These are phyloP conservation scores for Pygoscelis adeliae DNA, from an alignment of 2,113 vertebrate species.

Conservation along the genomic window DNA sequence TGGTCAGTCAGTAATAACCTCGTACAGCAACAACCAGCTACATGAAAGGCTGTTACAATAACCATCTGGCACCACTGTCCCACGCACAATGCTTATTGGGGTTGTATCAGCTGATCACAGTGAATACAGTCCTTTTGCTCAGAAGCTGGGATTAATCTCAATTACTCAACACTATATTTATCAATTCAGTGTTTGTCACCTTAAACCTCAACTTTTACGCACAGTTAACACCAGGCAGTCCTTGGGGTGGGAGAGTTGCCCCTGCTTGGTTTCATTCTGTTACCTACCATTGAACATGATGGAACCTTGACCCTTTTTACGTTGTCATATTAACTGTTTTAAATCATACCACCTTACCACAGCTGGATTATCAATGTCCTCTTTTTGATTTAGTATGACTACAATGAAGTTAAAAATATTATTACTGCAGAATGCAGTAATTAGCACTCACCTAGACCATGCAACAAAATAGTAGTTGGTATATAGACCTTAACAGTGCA, in stretches of 20 bases:
- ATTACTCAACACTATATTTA: background rate
- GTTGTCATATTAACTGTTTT: background rate
- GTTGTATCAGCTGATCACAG: background rate
- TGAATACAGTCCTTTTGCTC: background rate
- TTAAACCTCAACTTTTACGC: background rate
- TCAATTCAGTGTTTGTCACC: background rate
- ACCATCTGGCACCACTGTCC: background rate
- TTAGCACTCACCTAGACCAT: background rate
- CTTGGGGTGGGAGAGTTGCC: background rate
- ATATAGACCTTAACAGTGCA: background rate
- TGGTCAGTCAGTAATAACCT: background rate
- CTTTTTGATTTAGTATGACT: background rate
- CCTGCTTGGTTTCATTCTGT: background rate
- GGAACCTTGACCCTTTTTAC: background rate
- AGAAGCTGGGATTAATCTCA: background rate
- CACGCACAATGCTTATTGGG: fast-evolving
- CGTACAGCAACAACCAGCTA: fast-evolving
- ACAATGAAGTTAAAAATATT: background rate
- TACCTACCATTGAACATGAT: background rate
- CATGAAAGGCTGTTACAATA: background rate
- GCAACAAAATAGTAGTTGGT: background rate
- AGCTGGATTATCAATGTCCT: background rate
- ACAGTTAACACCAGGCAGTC: background rate
- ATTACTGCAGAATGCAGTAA: background rate
- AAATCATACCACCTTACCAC: background rate